Conservation (phyloP, 2,797 vertebrate genomes). For the Molossus alvarezi region DNA sequence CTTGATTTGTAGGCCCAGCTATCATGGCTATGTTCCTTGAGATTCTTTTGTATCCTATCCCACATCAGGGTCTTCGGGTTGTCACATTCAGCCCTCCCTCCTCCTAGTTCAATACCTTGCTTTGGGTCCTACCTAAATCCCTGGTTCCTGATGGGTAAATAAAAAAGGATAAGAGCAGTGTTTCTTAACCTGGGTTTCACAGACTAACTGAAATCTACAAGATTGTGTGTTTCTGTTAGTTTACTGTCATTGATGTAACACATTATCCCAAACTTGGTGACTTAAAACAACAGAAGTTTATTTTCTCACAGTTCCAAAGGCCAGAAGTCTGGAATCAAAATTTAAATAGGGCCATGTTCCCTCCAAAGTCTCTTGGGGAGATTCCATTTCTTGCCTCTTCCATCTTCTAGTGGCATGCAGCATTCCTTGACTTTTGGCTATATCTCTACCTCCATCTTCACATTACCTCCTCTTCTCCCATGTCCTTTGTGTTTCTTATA, state of each 20-base stretch:
- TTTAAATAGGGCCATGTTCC: not conserved
- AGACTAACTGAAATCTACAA: conserved; percentile 57
- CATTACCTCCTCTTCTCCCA: not conserved
- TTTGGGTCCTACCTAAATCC: not conserved
- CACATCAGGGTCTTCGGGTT: not conserved
- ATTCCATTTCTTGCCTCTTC: not conserved
- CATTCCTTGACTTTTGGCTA: conserved; percentile 30
- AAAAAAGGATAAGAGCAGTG: not conserved
- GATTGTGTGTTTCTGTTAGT: not conserved
- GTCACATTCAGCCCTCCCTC: not conserved
- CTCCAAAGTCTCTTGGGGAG: not conserved
- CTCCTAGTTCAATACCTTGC: conserved; percentile 1
- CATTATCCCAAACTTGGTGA: not conserved
- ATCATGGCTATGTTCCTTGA: not conserved
- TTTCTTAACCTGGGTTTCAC: not conserved
- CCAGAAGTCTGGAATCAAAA: not conserved
- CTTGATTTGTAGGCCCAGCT: not conserved
- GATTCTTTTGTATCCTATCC: not conserved
- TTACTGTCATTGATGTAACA: not conserved
- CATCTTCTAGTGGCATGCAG: not conserved
- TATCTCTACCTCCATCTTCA: not conserved
- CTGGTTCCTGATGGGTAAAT: conserved; percentile 49
- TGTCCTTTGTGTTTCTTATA: not conserved
- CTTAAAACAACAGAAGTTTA: conserved; percentile 42
- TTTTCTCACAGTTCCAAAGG: not conserved